Percentiles rank a stretch among this genome's conserved stretches.
Evolutionary conservation across 1,140 invertebrate species (phyloP).

Genomic region (Caerostris extrusa): DNA sequence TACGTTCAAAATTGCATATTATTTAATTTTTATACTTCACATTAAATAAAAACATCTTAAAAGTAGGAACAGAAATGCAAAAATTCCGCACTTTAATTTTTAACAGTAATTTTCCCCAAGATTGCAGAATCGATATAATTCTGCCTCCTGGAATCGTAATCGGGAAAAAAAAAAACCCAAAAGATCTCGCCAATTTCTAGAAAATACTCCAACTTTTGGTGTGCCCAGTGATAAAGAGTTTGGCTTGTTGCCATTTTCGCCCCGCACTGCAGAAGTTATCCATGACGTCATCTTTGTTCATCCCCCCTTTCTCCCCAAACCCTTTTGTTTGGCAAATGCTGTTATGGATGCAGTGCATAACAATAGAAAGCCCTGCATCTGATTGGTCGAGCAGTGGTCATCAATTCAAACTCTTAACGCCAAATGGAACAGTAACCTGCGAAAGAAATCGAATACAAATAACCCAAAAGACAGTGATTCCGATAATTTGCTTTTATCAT

Average conservation of each 20-base stretch:
- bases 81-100: too few species aligned
- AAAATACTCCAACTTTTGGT: constrained; percentile 58
- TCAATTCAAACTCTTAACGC: constrained; percentile 15
- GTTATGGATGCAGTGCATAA: constrained; percentile 59
- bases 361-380: constrained; percentile 32
- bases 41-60: too few species aligned
- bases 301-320: neutral
- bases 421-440: neutral
- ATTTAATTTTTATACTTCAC: too few species aligned
- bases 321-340: constrained; percentile 66
- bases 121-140: too few species aligned
- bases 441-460: neutral
- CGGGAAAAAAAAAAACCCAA: neutral
- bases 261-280: constrained; percentile 76
- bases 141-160: too few species aligned
- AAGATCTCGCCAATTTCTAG: constrained; percentile 37
- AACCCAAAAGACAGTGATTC: too few species aligned
- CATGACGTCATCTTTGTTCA: constrained; percentile 65
- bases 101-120: too few species aligned
- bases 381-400: constrained; percentile 57
- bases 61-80: too few species aligned
- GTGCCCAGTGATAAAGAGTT: constrained; percentile 47
- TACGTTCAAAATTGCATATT: too few species aligned
- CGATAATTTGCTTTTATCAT: too few species aligned
- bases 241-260: constrained; percentile 74